A percentile compares a stretch with the other conserved stretches of the same genome.
These are phyloP conservation scores for Nicator chloris DNA, from an alignment of 2,113 vertebrate species.

Conservation along the genomic window DNA sequence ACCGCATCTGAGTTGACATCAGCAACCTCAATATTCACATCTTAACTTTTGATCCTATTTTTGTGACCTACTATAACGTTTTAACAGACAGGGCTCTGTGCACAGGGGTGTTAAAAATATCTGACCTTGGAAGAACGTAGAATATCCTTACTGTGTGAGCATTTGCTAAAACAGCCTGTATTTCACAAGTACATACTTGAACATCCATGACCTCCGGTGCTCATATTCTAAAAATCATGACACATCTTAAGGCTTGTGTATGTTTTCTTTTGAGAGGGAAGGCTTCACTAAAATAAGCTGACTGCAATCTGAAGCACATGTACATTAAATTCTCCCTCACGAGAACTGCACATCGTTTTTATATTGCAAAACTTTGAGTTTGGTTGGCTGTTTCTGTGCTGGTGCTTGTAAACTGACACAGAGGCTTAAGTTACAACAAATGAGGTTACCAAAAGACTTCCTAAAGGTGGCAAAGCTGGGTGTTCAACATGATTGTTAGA, in stretches of 20 bases:
- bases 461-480: background rate
- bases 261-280: background rate
- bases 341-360: background rate
- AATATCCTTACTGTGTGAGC: background rate
- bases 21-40: constrained; percentile 8
- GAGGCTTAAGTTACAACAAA: background rate
- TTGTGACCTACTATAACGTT: background rate
- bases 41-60: constrained; percentile 13
- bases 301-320: background rate
- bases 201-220: background rate
- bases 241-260: background rate
- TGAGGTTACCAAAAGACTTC: background rate
- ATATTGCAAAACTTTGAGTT: background rate
- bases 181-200: background rate
- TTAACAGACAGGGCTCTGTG: background rate
- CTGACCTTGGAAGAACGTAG: background rate
- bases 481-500: background rate
- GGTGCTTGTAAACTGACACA: background rate
- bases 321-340: background rate
- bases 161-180: background rate
- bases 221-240: background rate
- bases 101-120: constrained; percentile 1
- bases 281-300: background rate
- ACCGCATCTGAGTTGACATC: background rate
- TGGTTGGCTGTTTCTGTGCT: background rate